phyloP scores from a whole-genome alignment of 2,888 invertebrate species.

The Tridacna crocea region DNA sequence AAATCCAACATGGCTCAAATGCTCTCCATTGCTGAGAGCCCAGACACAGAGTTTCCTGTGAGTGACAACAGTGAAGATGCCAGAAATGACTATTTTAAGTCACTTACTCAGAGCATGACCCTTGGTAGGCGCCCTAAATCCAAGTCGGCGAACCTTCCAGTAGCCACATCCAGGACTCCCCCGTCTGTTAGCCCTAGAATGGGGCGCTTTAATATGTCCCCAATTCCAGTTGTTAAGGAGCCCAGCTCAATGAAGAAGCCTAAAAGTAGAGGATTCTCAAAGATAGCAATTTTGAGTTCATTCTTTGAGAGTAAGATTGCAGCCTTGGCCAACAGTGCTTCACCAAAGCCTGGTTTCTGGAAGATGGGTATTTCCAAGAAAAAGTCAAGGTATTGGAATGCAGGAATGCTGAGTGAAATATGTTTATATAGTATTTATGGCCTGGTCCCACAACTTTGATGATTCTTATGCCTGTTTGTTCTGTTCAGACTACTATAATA shows the following conservation, averaged over 20 bases:
- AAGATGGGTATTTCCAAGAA: constrained; percentile 28
- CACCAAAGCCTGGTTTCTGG: constrained; percentile 20
- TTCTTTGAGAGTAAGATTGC: constrained; percentile 80
- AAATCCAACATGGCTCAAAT: constrained; percentile 46
- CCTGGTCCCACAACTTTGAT: no score
- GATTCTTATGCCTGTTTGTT: no score
- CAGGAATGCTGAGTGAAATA: constrained; percentile 10
- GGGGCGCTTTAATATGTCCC: constrained; percentile 44
- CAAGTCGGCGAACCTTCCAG: constrained; percentile 5
- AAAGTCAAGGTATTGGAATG: constrained; percentile 21
- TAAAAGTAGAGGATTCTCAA: constrained; percentile 64
- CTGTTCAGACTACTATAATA: no score
- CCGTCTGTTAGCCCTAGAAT: constrained; percentile 53
- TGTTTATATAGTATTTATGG: no score
- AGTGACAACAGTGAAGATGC: constrained; percentile 35
- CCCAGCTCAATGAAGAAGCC: constrained; percentile 42
- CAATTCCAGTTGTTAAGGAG: constrained; percentile 31
- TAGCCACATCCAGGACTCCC: constrained; percentile 23
- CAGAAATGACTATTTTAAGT: constrained; percentile 69
- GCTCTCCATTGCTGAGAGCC: constrained; percentile 64
- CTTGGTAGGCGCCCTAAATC: constrained; percentile 68
- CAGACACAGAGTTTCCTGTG: constrained; percentile 48
- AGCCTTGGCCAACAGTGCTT: constrained; percentile 54
- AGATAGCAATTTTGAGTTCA: constrained; percentile 79
- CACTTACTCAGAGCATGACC: constrained; percentile 77